Conservation (phyloP, 92 coral and sea anemone species). For the Isaurus tuberculatus region DNA sequence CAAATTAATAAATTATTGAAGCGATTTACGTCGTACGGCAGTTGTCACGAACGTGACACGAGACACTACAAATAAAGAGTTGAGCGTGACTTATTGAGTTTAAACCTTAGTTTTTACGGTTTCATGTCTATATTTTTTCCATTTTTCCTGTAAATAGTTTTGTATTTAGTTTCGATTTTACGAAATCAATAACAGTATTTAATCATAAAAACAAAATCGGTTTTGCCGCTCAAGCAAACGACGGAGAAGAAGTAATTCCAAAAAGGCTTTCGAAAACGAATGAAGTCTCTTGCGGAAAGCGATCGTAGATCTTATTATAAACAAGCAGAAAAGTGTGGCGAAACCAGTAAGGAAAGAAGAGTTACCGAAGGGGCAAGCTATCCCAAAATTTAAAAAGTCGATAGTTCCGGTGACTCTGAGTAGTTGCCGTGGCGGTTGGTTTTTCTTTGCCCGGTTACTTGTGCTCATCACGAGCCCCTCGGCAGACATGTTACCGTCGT, state of each 20-base stretch:
- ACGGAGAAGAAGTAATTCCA: slow-evolving; percentile 10
- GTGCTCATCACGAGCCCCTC: no score
- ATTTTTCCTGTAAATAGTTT: neutral
- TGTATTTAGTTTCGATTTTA: neutral
- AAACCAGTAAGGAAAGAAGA: neutral
- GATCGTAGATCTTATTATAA: neutral
- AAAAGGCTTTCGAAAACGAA: neutral
- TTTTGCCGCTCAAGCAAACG: slow-evolving; percentile 7
- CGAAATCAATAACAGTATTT: neutral
- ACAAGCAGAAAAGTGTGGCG: neutral
- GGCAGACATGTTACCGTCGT: no score
- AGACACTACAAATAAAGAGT: neutral
- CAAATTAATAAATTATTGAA: no score
- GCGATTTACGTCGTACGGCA: no score
- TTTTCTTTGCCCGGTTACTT: no score
- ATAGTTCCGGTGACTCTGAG: no score
- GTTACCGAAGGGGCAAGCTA: neutral
- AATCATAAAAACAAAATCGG: neutral
- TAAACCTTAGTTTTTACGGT: neutral
- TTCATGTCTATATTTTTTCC: neutral
- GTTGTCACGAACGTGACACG: slow-evolving; percentile 6
- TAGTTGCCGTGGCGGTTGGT: no score
- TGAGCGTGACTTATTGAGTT: neutral
- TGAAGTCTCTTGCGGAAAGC: slow-evolving; percentile 13
- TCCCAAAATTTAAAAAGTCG: no score